Percentiles rank a stretch among this genome's conserved stretches.
Evolutionary conservation across 2,113 vertebrate genomes (phyloP).

Genomic region (Ictalurus furcatus): DNA sequence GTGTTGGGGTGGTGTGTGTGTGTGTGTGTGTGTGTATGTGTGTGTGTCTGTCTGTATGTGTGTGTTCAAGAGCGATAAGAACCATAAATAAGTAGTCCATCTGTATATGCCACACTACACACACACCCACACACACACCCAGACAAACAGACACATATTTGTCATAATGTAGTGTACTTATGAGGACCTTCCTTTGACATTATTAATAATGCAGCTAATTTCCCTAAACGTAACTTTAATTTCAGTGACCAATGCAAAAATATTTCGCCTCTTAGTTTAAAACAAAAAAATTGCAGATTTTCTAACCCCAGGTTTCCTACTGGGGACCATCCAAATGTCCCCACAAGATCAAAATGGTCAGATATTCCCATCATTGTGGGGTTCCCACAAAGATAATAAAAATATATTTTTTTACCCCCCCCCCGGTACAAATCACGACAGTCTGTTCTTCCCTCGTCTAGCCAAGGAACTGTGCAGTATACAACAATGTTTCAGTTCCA

Average conservation of each 20-base stretch:
- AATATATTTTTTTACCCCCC: background rate
- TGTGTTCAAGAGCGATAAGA: slow-evolving; percentile 3
- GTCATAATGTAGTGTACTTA: background rate
- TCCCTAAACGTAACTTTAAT: background rate
- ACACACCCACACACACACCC: background rate
- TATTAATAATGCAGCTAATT: background rate
- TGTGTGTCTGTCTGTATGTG: slow-evolving; percentile 4
- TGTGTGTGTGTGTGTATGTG: slow-evolving; percentile 10
- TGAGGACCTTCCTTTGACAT: background rate
- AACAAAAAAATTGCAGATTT: background rate
- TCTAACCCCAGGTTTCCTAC: background rate
- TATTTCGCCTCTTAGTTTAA: background rate
- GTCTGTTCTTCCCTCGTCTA: background rate
- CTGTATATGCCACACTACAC: background rate
- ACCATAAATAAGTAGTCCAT: background rate
- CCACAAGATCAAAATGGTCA: background rate
- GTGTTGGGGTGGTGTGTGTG: background rate
- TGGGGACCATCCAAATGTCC: background rate
- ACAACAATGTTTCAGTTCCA: background rate
- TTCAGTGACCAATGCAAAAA: background rate
- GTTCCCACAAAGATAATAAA: background rate
- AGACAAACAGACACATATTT: background rate
- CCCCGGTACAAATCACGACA: background rate
- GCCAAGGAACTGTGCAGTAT: background rate
- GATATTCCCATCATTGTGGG: background rate